phyloP scores from a whole-genome alignment of 1,140 invertebrate species.

The Eulimnadia texana region DNA sequence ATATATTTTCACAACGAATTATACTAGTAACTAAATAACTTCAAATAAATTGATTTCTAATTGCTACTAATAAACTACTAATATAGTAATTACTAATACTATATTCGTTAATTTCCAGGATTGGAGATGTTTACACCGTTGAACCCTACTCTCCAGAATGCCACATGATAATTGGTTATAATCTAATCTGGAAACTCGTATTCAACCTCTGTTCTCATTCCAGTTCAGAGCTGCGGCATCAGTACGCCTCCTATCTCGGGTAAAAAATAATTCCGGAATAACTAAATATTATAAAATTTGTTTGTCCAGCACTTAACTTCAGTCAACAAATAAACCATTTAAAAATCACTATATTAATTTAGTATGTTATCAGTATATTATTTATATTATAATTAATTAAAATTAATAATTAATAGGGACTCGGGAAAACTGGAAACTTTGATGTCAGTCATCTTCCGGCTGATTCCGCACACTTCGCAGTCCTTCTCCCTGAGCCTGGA shows the following conservation, averaged over 20 bases:
- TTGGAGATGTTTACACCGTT: slow-evolving; percentile 43
- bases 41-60: too few species aligned
- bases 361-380: too few species aligned
- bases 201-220: slow-evolving; percentile 50
- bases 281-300: too few species aligned
- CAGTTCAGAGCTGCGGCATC: slow-evolving; percentile 46
- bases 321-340: too few species aligned
- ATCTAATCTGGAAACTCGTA: slow-evolving; percentile 56
- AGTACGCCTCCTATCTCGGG: slow-evolving; percentile 37
- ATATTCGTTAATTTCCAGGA: slow-evolving; percentile 26
- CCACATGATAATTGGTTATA: slow-evolving; percentile 44
- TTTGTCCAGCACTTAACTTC: too few species aligned
- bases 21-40: not conserved
- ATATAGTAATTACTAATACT: not conserved
- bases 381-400: too few species aligned
- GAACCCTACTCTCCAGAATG: slow-evolving; percentile 44
- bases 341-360: too few species aligned
- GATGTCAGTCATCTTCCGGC: not conserved
- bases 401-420: not conserved
- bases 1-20: not conserved
- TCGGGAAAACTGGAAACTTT: not conserved
- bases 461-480: slow-evolving; percentile 9
- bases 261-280: too few species aligned
- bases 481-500: slow-evolving; percentile 17
- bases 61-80: not conserved